A percentile compares a stretch with the other conserved stretches of the same genome.
phyloP scores from a whole-genome alignment of 2,888 invertebrate genomes.

The Tenthredo scrophulariae region DNA sequence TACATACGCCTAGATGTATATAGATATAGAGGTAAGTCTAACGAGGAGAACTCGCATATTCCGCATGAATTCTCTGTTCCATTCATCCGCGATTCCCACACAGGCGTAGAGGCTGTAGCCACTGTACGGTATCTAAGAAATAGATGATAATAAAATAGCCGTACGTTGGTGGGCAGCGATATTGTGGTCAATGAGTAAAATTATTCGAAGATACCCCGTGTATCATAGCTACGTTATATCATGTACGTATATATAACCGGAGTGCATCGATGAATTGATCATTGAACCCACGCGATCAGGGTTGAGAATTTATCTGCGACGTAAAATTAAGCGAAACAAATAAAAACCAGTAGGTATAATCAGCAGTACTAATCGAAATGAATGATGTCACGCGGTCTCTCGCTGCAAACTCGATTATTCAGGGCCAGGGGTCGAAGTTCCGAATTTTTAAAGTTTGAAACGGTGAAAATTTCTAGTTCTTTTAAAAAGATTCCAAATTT shows the following conservation, averaged over 20 bases:
- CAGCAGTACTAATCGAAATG: too few relatives aligned
- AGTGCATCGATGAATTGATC: not conserved
- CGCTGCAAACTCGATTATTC: too few relatives aligned
- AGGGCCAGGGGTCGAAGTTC: not conserved
- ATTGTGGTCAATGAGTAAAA: not conserved
- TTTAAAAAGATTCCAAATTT: too few relatives aligned
- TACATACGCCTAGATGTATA: not conserved
- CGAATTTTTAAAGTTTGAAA: not conserved
- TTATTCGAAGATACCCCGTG: not conserved
- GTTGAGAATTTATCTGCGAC: not conserved
- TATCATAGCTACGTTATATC: not conserved
- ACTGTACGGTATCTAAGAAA: not conserved
- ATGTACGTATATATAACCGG: not conserved
- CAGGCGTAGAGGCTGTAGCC: not conserved
- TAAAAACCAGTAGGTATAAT: not conserved
- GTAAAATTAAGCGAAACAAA: not conserved
- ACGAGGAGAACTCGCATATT: not conserved
- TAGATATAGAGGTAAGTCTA: not conserved
- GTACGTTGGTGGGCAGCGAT: not conserved
- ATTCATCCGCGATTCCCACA: slow-evolving; percentile 29
- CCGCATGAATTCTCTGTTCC: not conserved
- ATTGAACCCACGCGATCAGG: not conserved
- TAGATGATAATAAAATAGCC: slow-evolving; percentile 7
- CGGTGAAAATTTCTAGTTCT: not conserved
- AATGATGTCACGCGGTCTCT: too few relatives aligned